Evolutionary conservation across 2,797 vertebrate species (phyloP), one percentile per base, ranked within the genome.

Genomic region (Crenichthys baileyi): DNA sequence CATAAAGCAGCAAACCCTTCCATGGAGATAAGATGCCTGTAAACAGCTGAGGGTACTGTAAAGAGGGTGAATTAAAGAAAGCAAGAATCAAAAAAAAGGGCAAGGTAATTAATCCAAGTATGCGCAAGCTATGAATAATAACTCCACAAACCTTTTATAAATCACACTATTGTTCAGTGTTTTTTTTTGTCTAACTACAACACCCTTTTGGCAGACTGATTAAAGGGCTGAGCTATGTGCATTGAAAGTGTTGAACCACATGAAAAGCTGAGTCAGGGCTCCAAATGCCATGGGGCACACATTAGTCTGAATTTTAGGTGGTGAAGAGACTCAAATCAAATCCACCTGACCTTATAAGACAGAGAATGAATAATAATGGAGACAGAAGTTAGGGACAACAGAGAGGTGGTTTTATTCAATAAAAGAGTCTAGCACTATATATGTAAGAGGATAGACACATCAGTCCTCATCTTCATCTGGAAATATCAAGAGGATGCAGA

Each of bases 11-110:
- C 41, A 99, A 93, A 61, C 97, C 97, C 90, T 98, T 99, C 98
- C 98, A 99, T 4, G 98, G 97, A 16, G 97, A 98, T 56, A 98
- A 93, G 87, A 99, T 97, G 41, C 98, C 98, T 24, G 97, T 98
- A 41, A 99, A 99, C 1, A 99, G 93, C 85, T 98, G 96, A 0
- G 98, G 98, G 76, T 98, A 99, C 98, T 99, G 78, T 0, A 79
- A 85, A 84, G 11, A 77, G 1, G 31, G 20, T 5, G 48, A 71
- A 1, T 55, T 2, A 82, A 20, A 75, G 20, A 78, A 56, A 4
- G 5, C 60, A 39, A 22, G 4, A n/a, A 24, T 70, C 39, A 70
- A 48, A 24, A n/a, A n/a, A 7, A 5, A 24, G 78, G 7, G 22
- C 12, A 18, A 7, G 56, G 22, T 12, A 16, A 29, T 51, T 20